Percentiles rank a stretch among this genome's conserved stretches.
These are phyloP conservation scores for Paramormyrops hopkinsi DNA, from an alignment of 2,797 vertebrate genomes.

Conservation along the genomic window DNA sequence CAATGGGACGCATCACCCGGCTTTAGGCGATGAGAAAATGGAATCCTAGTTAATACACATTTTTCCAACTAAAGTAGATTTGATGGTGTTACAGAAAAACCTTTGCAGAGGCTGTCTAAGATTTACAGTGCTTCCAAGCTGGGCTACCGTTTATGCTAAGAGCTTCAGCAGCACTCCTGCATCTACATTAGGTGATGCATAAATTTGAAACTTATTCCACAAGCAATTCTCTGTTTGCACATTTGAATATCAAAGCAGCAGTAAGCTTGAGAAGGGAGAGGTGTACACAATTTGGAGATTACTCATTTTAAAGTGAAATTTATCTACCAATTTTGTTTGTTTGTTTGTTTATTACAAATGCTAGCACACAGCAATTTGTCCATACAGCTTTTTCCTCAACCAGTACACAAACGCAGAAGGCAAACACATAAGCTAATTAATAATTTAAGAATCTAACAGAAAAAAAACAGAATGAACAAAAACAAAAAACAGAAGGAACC, in stretches of 20 bases:
- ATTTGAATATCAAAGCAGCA: constrained; percentile 16
- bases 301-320: background rate
- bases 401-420: background rate
- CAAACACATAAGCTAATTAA: background rate
- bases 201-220: constrained; percentile 8
- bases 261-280: background rate
- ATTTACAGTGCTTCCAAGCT: background rate
- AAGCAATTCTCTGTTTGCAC: background rate
- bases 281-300: background rate
- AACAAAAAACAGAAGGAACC: background rate
- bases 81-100: background rate
- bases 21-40: background rate
- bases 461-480: background rate
- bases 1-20: background rate
- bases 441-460: background rate
- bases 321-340: background rate
- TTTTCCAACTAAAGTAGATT: background rate
- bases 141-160: background rate
- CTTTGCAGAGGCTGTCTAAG: background rate
- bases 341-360: background rate
- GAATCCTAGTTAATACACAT: background rate
- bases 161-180: background rate
- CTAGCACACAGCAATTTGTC: background rate
- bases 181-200: background rate
- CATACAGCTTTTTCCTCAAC: background rate